Percentiles rank a stretch among this genome's conserved stretches.
phyloP scores from a whole-genome alignment of 2,113 vertebrate species.

The Ptychochromis oligacanthus region DNA sequence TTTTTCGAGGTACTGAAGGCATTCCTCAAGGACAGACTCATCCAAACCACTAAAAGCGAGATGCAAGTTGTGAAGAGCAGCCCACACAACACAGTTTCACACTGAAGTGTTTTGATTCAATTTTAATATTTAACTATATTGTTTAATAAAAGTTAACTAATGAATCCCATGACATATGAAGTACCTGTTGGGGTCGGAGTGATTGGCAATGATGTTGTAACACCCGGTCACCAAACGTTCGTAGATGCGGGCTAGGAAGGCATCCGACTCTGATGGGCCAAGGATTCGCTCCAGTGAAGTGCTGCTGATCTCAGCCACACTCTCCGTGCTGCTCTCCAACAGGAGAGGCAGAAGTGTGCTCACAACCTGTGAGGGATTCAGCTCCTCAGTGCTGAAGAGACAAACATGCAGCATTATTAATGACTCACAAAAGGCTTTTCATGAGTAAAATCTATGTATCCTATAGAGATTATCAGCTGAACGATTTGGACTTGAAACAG shows the following conservation, averaged over 20 bases:
- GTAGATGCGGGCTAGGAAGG: constrained; percentile 93
- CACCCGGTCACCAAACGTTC: constrained; percentile 93
- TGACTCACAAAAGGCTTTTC: neutral
- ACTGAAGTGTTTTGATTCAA: neutral
- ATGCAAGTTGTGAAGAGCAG: neutral
- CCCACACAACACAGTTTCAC: neutral
- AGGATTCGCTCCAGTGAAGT: constrained; percentile 94
- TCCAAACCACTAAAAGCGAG: constrained; percentile 86
- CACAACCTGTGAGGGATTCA: constrained; percentile 90
- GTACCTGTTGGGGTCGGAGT: constrained; percentile 93
- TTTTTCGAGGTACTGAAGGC: constrained; percentile 95
- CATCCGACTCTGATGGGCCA: constrained; percentile 93
- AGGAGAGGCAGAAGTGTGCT: constrained; percentile 90
- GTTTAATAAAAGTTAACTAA: neutral
- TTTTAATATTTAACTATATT: neutral
- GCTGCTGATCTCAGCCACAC: constrained; percentile 93
- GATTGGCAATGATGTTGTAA: constrained; percentile 95
- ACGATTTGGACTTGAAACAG: neutral
- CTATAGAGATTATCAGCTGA: neutral
- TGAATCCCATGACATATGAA: neutral
- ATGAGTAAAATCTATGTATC: neutral
- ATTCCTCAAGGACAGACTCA: constrained; percentile 95
- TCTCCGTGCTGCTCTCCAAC: constrained; percentile 94
- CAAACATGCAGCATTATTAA: constrained; percentile 16
- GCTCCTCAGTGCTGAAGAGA: constrained; percentile 89